Base-by-base conservation (phyloP, 1,140 invertebrate species). In the Drosophila santomea region DNA sequence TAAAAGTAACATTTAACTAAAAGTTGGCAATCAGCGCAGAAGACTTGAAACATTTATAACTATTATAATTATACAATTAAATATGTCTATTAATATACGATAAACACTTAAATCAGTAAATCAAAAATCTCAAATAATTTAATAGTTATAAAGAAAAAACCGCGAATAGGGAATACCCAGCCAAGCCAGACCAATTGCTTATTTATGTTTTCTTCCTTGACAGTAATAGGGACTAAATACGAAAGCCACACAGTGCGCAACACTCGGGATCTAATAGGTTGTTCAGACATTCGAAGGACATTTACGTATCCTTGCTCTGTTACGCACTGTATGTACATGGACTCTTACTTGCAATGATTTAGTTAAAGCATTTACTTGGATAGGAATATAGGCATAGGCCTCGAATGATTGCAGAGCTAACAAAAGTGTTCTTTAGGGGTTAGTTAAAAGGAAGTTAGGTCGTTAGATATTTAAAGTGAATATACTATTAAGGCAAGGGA, bases 1-100 rank as follows among this genome's bases (percentile, higher is more conserved):
- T 58, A 72, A n/a, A 59, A 63, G 43, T 66, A 68, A 76, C 68
- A 71, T 62, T 69, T 52, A 78, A 78, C 76, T 72, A 50, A 78
- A 78, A 78, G 82, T 90, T 90, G 86, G 86, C 86, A 90, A 90
- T 90, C 86, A 90, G 86, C 83, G 82, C 82, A 90, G 82, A 90
- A 90, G 86, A 90, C 86, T 90, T 90, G 86, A 89, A 68, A 69
- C 52, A 71, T 71, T 71, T 71, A 71, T 71, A 71, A 71, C 64
- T 71, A 71, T 58, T 71, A 71, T 50, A 71, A 71, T 71, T 71
- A 71, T 71, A 71, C 67, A 71, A 69, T 39, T 69, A 69, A 39
- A 39, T 68, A 28, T 69, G 48, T 25, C 28, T 47, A 44, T 23
- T 69, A 50, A 69, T 12, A 11, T 71, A 71, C 36, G 36, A 41